Evolutionary conservation across 2,888 invertebrate genomes (phyloP), one percentile per base, ranked within the genome.

Genomic region (Hemithea aestivaria): DNA sequence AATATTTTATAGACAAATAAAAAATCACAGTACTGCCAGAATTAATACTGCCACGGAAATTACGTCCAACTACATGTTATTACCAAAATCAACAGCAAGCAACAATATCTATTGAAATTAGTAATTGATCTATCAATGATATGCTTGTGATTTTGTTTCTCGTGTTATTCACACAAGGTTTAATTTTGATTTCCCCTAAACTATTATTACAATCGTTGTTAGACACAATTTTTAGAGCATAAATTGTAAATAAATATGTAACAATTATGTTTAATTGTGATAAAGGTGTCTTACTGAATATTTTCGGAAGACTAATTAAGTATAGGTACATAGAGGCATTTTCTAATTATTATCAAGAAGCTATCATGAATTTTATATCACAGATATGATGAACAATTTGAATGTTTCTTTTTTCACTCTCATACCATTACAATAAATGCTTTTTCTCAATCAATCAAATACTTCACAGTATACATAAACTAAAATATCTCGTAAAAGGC

Each of bases 1-100:
- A 66, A 73, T 70, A 72, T 72, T 68, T 70, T 72, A 71, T 69
- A 63, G 54, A 57, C 45, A 65, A 72, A 65, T 55, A 57, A 59
- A 59, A 38, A 51, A 52, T 55, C 51, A 56, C 48, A 48, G 56
- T 35, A 32, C 34, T 41, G 39, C 31, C 30, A 39, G 34, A 43
- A 52, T 32, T 16, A 51, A 58, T 53, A 51, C 50, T 53, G 47
- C 31, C 35, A 53, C 56, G 53, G 56, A 47, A 34, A 36, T 40
- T 39, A 37, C 26, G 26, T 22, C 40, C 28, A 41, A 43, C 37
- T 50, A 45, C 37, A 30, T 51, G 40, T 49, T 40, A 25, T 58
- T 60, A 47, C 47, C 41, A 49, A 57, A 62, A 56, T 34, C 52
- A 57, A 53, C 44, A 51, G 48, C 42, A 47, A 31, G 36, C 45